Conservation (phyloP, 2,113 vertebrate genomes). For the Hypanus sabinus region DNA sequence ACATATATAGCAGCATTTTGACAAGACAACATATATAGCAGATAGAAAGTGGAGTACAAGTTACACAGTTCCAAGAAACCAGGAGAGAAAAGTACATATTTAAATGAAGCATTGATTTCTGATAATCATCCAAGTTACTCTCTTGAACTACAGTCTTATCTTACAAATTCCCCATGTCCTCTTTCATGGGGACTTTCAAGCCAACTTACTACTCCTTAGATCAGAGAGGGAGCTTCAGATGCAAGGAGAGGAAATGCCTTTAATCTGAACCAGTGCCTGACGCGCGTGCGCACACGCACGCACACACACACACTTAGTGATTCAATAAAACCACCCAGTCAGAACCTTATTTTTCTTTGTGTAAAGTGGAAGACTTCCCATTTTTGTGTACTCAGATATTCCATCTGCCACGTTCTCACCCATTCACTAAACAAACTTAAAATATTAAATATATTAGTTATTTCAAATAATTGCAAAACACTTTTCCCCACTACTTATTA, state of each 20-base stretch:
- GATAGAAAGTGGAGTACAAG: not conserved
- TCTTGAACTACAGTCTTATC: not conserved
- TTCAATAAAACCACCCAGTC: not conserved
- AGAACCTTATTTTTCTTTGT: not conserved
- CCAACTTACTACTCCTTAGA: not conserved
- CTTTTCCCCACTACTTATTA: not conserved
- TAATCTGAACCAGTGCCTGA: not conserved
- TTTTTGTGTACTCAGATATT: too few species aligned
- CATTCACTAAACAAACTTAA: too few species aligned
- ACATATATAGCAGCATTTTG: not conserved
- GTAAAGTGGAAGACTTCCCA: too few species aligned
- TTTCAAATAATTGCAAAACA: not conserved
- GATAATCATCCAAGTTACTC: not conserved
- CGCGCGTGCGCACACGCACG: too few species aligned
- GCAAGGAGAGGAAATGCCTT: not conserved
- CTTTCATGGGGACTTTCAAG: not conserved
- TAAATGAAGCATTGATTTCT: not conserved
- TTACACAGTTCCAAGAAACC: not conserved
- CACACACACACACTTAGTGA: not conserved
- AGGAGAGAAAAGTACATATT: not conserved
- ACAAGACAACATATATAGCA: not conserved
- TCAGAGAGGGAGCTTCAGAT: not conserved
- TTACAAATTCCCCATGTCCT: not conserved
- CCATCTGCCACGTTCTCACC: too few species aligned
- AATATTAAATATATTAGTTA: not conserved